Base-by-base conservation (phyloP, 2,888 invertebrate species). In the Watsonalla cultraria region DNA sequence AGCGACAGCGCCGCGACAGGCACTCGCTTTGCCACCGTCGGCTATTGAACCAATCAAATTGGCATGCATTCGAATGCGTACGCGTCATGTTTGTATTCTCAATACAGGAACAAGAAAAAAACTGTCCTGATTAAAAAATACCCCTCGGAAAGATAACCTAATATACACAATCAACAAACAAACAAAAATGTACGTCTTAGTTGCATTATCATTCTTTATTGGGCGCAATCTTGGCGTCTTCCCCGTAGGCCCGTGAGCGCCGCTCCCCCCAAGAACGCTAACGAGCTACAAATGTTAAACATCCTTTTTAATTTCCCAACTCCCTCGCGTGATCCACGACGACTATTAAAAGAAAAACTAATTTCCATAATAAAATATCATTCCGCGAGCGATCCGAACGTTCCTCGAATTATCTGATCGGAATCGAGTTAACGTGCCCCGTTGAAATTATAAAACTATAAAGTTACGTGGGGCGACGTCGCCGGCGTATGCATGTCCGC, bases 281-380 rank as follows among this genome's bases (percentile, higher is more conserved):
- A 86, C 80, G 75, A 85, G 75, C 68, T 70, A 72, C 72, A 69
- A 79, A 82, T 74, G 72, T 73, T 74, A 78, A 74, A 76, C 76
- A 78, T 83, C 78, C 66, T 68, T 78, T 86, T 82, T 85, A 84
- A 82, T 78, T 72, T 70, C 66, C 70, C 64, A 55, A 66, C 64
- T 57, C 56, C 66, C 63, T 90, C 82, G 88, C 89, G 90, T 89
- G 89, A 80, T 77, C 77, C 70, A 68, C 69, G 68, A 69, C 74
- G 71, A 74, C 84, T 85, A 82, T 87, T 88, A 87, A 87, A 90
- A 87, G 78, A 84, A 86, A 84, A 86, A 84, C 86, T 82, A 84
- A 89, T 90, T 86, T 86, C 81, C 86, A 87, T 87, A 87, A 83
- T 84, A 82, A 86, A 87, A 85, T 78, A 84, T 81, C 78, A 79